Evolutionary conservation across 1,140 invertebrate species (phyloP).

Genomic region (Neodiprion virginianus): DNA sequence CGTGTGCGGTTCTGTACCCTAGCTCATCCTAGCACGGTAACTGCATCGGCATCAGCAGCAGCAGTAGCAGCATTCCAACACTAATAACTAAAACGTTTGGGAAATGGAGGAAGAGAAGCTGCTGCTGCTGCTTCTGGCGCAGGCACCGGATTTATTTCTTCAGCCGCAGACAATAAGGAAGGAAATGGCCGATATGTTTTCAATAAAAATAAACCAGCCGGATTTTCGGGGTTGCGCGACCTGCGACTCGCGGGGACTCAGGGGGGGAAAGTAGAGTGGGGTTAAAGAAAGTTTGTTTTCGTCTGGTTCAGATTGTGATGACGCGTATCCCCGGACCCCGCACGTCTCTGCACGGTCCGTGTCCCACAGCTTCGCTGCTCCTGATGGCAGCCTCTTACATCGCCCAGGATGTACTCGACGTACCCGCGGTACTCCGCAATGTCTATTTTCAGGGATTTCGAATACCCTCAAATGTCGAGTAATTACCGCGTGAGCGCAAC

Average conservation of each 20-base stretch:
- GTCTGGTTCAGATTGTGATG: background rate
- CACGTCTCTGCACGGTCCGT: too few species aligned
- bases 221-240: background rate
- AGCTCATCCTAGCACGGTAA: too few species aligned
- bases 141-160: background rate
- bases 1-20: background rate
- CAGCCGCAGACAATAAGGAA: slow-evolving; percentile 6
- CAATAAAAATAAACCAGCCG: slow-evolving; percentile 8
- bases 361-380: too few species aligned
- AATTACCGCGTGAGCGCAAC: too few species aligned
- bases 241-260: background rate
- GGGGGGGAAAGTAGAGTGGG: background rate
- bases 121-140: background rate
- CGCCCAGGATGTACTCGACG: too few species aligned
- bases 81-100: background rate
- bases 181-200: slow-evolving; percentile 5
- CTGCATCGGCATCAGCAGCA: background rate
- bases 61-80: background rate
- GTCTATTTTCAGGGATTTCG: too few species aligned
- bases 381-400: too few species aligned
- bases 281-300: slow-evolving; percentile 3
- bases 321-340: background rate
- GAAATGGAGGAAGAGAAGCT: too few species aligned
- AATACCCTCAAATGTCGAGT: too few species aligned
- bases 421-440: too few species aligned